Conservation (phyloP, 2,888 invertebrate species). For the Platycheirus rosarum region DNA sequence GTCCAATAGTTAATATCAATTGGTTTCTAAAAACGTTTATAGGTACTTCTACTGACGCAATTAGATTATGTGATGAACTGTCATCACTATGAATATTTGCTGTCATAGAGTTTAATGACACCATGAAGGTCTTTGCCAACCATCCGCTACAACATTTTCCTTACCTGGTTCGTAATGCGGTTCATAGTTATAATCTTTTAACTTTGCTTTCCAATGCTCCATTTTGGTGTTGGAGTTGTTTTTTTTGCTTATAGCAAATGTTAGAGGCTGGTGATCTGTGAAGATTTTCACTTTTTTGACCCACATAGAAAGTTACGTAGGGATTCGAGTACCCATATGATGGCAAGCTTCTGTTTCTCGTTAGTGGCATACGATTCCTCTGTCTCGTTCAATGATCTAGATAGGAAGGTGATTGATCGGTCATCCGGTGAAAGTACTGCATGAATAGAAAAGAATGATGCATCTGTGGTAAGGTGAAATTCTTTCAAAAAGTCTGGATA, state of each 20-base stretch:
- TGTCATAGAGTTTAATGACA: no score
- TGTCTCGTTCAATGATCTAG: no score
- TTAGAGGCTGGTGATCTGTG: constrained; percentile 55
- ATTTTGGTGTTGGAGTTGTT: constrained; percentile 59
- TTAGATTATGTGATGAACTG: constrained; percentile 71
- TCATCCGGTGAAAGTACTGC: no score
- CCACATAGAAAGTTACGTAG: constrained; percentile 52
- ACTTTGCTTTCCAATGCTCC: constrained; percentile 65
- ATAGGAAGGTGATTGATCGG: no score
- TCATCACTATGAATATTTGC: constrained; percentile 43
- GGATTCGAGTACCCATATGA: constrained; percentile 43
- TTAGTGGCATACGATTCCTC: background rate
- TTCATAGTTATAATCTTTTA: constrained; percentile 68
- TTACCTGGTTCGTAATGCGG: constrained; percentile 58
- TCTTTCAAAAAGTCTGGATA: no score
- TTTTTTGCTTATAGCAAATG: constrained; percentile 61
- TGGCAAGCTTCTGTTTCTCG: constrained; percentile 28
- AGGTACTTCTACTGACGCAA: no score
- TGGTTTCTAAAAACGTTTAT: constrained; percentile 7
- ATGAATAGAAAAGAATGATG: no score
- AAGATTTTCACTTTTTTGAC: constrained; percentile 43
- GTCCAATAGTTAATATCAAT: constrained; percentile 39
- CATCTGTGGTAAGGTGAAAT: no score
- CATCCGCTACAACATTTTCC: no score
- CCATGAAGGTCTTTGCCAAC: constrained; percentile 33